phyloP scores from a whole-genome alignment of 2,797 vertebrate genomes.

The Psittacula echo region DNA sequence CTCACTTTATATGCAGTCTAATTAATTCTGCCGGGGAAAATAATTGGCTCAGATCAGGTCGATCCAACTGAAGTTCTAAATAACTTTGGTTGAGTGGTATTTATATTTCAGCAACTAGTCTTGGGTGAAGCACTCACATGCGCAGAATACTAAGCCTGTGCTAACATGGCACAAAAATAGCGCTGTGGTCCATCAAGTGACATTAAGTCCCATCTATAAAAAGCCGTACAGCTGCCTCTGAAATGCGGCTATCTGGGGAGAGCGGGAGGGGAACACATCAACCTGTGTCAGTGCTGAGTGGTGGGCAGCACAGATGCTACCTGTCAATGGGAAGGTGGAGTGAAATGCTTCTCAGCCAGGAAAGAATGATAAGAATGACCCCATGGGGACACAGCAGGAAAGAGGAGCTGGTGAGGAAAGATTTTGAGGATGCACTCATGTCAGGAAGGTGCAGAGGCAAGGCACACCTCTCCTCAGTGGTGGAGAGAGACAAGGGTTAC shows the following conservation, averaged over 20 bases:
- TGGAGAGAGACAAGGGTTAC: neutral
- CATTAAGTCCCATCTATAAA: constrained; percentile 56
- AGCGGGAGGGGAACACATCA: neutral
- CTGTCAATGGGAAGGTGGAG: accelerated
- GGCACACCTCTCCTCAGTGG: neutral
- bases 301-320: neutral
- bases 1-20: constrained; percentile 72
- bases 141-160: constrained; percentile 59
- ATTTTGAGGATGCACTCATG: neutral
- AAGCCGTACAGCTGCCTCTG: constrained; percentile 28
- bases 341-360: neutral
- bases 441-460: neutral
- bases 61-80: constrained; percentile 69
- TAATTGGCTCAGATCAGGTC: constrained; percentile 72
- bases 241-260: neutral
- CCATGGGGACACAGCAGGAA: neutral
- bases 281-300: accelerated
- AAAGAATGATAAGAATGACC: neutral
- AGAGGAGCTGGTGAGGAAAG: neutral
- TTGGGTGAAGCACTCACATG: constrained; percentile 29
- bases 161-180: constrained; percentile 54
- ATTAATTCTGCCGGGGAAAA: constrained; percentile 74
- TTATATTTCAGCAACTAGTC: constrained; percentile 69
- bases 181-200: neutral
- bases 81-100: constrained; percentile 64